Base-by-base conservation (phyloP, 2,113 vertebrate genomes). In the Tricholaema leucomelas region DNA sequence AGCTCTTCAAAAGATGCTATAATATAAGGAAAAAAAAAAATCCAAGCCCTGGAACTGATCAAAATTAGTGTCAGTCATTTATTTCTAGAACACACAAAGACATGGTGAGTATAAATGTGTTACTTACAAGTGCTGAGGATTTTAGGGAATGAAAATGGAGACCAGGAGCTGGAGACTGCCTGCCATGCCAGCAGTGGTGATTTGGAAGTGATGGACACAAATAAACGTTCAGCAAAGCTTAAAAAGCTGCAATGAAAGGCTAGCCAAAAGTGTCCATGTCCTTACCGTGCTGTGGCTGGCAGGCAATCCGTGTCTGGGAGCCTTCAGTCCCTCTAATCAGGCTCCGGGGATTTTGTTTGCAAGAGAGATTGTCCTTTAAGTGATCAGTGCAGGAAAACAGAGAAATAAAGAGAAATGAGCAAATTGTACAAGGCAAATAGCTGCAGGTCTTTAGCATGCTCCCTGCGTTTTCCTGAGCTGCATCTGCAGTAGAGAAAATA, bases 401-500 rank as follows among this genome's bases (percentile, higher is more conserved):
- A 96, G 94, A 88, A 88, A 96, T 88, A 75, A 96, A 91, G 91
- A 95, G 88, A 95, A 97, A 95, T 81, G 79, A 87, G 90, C 96
- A 97, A 97, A 85, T 78, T 76, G 97, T 96, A 97, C 97, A 97
- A 94, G 95, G 95, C 84, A 95, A 91, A 96, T 94, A 96, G 96
- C 96, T 97, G 92, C 96, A 95, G 97, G 96, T 97, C 96, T 96
- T 97, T 96, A 97, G 95, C 96, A 96, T 97, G 96, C 97, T 96
- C 95, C 92, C 97, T 97, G 96, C 92, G 87, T 97, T 97, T 95
- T 97, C 97, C 90, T 80, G 94, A 97, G 97, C 97, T 96, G 97
- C 97, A 98, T 97, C 97, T 93, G 98, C 97, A 97, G 97, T 96
- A 96, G 91, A 97, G 96, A 97, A 97, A 97, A 94, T 96, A 96